Percentiles rank a stretch among this genome's conserved stretches.
Evolutionary conservation across 1,140 invertebrate genomes (phyloP).

Genomic region (Druon quercuslanigerum): DNA sequence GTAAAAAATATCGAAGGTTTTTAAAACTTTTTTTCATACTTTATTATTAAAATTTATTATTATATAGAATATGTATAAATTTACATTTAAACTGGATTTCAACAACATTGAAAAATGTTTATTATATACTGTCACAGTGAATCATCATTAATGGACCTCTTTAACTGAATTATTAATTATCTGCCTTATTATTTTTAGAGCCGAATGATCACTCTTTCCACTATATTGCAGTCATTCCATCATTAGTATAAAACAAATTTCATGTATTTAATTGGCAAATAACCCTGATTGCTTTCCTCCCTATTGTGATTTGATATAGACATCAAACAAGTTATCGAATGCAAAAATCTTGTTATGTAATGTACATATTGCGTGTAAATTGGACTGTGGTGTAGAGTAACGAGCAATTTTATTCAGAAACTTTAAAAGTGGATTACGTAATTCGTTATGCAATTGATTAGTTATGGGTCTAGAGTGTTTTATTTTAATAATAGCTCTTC

Average conservation of each 20-base stretch:
- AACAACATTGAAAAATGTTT: background rate
- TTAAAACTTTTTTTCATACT: too few species aligned
- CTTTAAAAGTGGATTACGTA: conserved; percentile 6
- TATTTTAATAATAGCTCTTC: too few species aligned
- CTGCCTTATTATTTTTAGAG: background rate
- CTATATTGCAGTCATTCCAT: background rate
- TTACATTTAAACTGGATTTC: too few species aligned
- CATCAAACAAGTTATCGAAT: background rate
- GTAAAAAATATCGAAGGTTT: too few species aligned
- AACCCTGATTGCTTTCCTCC: conserved; percentile 5
- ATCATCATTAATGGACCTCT: background rate
- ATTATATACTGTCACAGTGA: conserved; percentile 7
- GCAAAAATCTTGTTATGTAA: conserved; percentile 9
- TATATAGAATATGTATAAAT: too few species aligned
- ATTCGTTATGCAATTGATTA: background rate
- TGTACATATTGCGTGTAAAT: background rate
- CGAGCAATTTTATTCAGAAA: background rate
- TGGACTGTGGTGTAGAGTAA: conserved; percentile 2
- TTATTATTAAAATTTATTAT: too few species aligned
- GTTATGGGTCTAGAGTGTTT: too few species aligned
- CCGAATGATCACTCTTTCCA: background rate
- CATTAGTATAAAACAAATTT: conserved; percentile 2
- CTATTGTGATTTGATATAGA: background rate
- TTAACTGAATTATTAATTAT: background rate
- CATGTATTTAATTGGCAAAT: conserved; percentile 8